phyloP scores from a whole-genome alignment of 2,888 invertebrate genomes.

The Chloroclystis v-ata region DNA sequence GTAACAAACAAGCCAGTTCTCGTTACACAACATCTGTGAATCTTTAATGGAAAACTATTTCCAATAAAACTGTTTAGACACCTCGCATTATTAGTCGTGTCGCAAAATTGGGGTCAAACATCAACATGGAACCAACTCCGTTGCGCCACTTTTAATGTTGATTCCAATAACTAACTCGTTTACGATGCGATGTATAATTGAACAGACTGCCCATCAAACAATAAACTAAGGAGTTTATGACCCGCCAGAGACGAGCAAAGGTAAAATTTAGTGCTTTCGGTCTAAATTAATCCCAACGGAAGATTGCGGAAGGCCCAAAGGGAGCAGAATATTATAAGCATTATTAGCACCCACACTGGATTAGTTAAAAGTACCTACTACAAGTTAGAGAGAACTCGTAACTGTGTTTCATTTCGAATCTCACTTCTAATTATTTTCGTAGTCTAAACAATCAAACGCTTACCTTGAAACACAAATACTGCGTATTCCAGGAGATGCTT shows the following conservation, averaged over 20 bases:
- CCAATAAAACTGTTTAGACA: constrained; percentile 12
- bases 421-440: background rate
- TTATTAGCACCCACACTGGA: background rate
- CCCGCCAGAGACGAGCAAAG: constrained; percentile 39
- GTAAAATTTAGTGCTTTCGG: constrained; percentile 41
- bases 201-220: constrained; percentile 56
- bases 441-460: constrained; percentile 1
- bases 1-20: constrained; percentile 5
- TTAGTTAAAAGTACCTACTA: background rate
- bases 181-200: constrained; percentile 51
- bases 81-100: constrained; percentile 14
- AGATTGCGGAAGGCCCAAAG: constrained; percentile 36
- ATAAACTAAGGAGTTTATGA: constrained; percentile 52
- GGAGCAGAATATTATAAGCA: constrained; percentile 21
- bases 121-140: constrained; percentile 39
- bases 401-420: background rate
- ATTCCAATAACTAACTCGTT: constrained; percentile 45
- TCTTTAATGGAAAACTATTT: constrained; percentile 4
- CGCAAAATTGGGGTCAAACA: constrained; percentile 39
- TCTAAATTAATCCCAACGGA: constrained; percentile 45
- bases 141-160: constrained; percentile 51
- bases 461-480: constrained; percentile 4
- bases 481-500: constrained; percentile 16
- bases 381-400: background rate
- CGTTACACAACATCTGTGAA: constrained; percentile 11